Conservation (phyloP, 2,113 vertebrate species). For the Etia nguti region DNA sequence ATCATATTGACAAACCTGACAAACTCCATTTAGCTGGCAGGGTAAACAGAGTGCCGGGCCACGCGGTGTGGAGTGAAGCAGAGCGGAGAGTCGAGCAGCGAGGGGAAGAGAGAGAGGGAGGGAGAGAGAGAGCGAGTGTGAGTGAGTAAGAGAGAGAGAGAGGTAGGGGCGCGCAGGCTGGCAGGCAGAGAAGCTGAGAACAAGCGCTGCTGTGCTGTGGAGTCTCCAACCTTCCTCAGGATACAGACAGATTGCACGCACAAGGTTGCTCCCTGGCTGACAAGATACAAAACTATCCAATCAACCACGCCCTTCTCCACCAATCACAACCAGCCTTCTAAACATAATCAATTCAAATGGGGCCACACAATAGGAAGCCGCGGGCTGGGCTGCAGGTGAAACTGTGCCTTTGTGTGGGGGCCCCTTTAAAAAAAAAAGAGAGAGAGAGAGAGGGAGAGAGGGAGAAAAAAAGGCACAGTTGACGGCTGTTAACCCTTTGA, state of each 20-base stretch:
- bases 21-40: conserved; percentile 96
- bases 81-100: conserved; percentile 59
- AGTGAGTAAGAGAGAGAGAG: conserved; percentile 33
- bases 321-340: conserved; percentile 90
- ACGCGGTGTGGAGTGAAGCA: conserved; percentile 78
- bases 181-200: conserved; percentile 46
- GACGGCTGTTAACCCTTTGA: conserved; percentile 86
- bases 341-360: conserved; percentile 91
- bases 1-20: conserved; percentile 94
- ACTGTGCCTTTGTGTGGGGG: conserved; percentile 77
- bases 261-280: conserved; percentile 87
- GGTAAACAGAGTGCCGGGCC: conserved; percentile 85
- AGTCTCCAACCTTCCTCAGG: conserved; percentile 83
- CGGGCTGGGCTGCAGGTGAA: conserved; percentile 84
- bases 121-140: conserved; percentile 24
- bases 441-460: conserved; percentile 30
- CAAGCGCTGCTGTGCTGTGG: conserved; percentile 71
- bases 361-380: conserved; percentile 83
- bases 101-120: conserved; percentile 51
- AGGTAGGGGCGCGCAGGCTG: conserved; percentile 10
- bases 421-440: conserved; percentile 64
- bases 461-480: conserved; percentile 71
- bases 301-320: conserved; percentile 92
- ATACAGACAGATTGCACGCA: conserved; percentile 89
- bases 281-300: conserved; percentile 91